A percentile compares a stretch with the other conserved stretches of the same genome.
Conservation (phyloP, 2,888 invertebrate genomes). For the Yponomeuta cagnagella region DNA sequence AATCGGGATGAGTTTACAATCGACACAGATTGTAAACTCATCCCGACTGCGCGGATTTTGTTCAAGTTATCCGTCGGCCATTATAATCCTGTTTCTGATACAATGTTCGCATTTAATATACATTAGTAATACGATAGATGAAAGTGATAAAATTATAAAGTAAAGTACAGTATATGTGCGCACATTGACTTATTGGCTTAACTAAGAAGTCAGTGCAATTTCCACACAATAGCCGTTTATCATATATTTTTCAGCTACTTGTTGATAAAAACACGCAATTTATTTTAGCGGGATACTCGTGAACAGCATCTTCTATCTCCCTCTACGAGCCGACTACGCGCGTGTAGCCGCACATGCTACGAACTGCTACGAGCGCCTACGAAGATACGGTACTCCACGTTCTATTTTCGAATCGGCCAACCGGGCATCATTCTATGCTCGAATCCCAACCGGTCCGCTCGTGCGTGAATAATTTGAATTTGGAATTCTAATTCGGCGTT, state of each 20-base stretch:
- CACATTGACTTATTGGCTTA: too few relatives aligned
- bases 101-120: too few relatives aligned
- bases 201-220: too few relatives aligned
- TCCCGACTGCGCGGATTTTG: too few relatives aligned
- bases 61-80: too few relatives aligned
- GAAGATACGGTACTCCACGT: not conserved
- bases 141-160: too few relatives aligned
- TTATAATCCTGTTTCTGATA: too few relatives aligned
- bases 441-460: not conserved
- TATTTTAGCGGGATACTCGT: not conserved
- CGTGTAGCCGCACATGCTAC: constrained; percentile 8
- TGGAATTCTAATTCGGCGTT: not conserved
- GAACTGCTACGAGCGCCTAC: constrained; percentile 3
- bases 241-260: not conserved
- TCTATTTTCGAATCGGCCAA: constrained; percentile 9
- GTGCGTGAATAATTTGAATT: not conserved
- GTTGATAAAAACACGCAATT: not conserved
- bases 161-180: too few relatives aligned
- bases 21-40: too few relatives aligned
- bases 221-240: too few relatives aligned
- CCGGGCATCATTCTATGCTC: not conserved
- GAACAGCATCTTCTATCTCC: not conserved
- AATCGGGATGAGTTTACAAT: too few relatives aligned
- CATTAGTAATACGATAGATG: too few relatives aligned
- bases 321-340: constrained; percentile 12